These are phyloP conservation scores for Dryocosmus kuriphilus DNA, from an alignment of 2,888 invertebrate genomes.

Conservation along the genomic window DNA sequence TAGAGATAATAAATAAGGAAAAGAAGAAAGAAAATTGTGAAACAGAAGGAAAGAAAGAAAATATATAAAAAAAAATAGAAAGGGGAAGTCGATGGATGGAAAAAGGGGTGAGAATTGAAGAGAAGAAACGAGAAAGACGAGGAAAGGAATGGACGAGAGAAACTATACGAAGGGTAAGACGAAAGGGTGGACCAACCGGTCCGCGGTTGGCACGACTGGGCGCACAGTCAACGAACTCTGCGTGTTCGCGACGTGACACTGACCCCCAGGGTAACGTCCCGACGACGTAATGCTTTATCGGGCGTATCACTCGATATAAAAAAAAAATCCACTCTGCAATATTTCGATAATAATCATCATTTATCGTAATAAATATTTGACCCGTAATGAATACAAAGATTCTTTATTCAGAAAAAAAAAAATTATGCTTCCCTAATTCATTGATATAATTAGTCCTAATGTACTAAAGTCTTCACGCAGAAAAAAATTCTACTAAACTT, in stretches of 20 bases:
- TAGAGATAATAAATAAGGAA: background rate
- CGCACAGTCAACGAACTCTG: constrained; percentile 69
- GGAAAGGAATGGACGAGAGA: constrained; percentile 40
- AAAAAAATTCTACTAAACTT: too few relatives aligned
- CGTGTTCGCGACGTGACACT: constrained; percentile 68
- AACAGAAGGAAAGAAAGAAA: constrained; percentile 35
- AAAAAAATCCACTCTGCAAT: constrained; percentile 3
- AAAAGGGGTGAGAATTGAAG: constrained; percentile 26
- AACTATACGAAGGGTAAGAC: constrained; percentile 62
- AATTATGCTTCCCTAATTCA: too few relatives aligned
- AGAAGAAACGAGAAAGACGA: constrained; percentile 43
- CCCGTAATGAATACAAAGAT: too few relatives aligned
- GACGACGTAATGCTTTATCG: constrained; percentile 52
- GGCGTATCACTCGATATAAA: constrained; percentile 33
- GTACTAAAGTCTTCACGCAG: too few relatives aligned
- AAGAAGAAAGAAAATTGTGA: background rate
- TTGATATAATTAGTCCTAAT: too few relatives aligned
- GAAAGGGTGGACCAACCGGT: constrained; percentile 69
- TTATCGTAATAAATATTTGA: background rate
- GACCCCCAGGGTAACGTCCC: constrained; percentile 71
- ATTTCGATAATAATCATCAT: background rate
- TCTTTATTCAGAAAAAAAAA: too few relatives aligned
- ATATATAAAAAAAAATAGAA: constrained; percentile 47
- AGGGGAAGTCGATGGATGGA: background rate
- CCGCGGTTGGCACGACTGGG: constrained; percentile 66